These are phyloP conservation scores for Tadarida brasiliensis DNA, from an alignment of 2,797 vertebrate genomes.

Conservation along the genomic window DNA sequence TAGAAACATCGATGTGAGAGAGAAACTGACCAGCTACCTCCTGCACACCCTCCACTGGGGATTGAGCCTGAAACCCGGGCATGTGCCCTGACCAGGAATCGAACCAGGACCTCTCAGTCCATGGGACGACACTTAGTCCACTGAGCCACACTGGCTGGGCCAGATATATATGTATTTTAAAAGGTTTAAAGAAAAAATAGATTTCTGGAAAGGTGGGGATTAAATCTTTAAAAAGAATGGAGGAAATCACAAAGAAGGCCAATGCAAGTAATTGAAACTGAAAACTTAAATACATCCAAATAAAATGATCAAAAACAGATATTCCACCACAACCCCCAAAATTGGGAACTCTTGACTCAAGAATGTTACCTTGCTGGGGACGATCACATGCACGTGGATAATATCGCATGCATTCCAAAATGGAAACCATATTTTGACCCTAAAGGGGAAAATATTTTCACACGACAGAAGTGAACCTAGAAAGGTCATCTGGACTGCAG, in stretches of 20 bases:
- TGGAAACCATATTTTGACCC: background rate
- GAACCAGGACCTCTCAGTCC: too few species aligned
- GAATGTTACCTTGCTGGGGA: background rate
- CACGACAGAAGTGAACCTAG: background rate
- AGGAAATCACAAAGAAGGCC: slow-evolving; percentile 9
- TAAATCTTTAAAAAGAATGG: background rate
- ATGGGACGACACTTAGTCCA: too few species aligned
- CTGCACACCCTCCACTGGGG: too few species aligned
- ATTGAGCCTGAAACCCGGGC: too few species aligned
- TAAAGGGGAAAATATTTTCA: background rate
- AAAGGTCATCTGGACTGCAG: background rate
- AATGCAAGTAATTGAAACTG: background rate
- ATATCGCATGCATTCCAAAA: background rate
- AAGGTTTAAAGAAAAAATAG: slow-evolving; percentile 30
- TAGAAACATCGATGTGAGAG: too few species aligned
- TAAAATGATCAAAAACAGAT: background rate
- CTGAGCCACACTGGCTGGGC: too few species aligned
- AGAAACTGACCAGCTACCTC: too few species aligned
- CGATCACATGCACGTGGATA: background rate
- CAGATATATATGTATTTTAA: background rate
- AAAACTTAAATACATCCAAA: background rate
- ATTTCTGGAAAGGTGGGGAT: background rate
- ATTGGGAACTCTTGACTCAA: background rate
- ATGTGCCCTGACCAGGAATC: too few species aligned
- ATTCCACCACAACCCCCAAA: background rate